Base-by-base conservation (phyloP, 2,888 invertebrate species). In the Noctua comes region DNA sequence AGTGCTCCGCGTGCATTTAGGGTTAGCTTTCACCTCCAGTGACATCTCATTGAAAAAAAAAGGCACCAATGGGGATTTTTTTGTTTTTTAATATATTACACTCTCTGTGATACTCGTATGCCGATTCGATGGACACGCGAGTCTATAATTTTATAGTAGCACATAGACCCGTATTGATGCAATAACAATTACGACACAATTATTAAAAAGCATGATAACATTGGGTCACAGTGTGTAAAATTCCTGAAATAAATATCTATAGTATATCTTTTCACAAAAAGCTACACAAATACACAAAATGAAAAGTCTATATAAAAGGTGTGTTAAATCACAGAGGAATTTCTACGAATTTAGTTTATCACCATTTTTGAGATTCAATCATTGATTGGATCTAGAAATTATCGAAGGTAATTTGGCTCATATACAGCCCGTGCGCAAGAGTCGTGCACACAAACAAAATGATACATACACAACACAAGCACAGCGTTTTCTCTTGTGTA, bases 171-270 rank as follows among this genome's bases (percentile, higher is more conserved):
- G 48, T 31, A 46, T 24, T 51, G 31, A 36, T 36, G 24, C 51
- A 36, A 40, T 40, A 70, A 21, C n/a, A n/a, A 68, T 68, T 31
- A 69, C 16, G 7, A 16, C 31, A 51, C 16, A 24, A 48, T 51
- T 2, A 46, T 6, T 21, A 21, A 73, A 73, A 51, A 80, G 40
- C 80, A 74, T 59, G 65, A 70, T 48, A 43, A 27, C 2, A 36
- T 72, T 68, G 77, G 86, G 89, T 88, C 90, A 90, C 90, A 91
- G 90, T 89, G 86, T 81, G 72, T 91, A 70, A 13, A 80, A 75
- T 77, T 31, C 64, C 88, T 88, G 88, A 68, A 88, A 88, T 68
- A 72, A 82, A 82, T 74, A 36, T 16, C n/a, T n/a, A n/a, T n/a
- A 5, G n/a, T 62, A 57, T 27, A 68, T 18, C n/a, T 46, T 21